A percentile compares a stretch with the other conserved stretches of the same genome.
Conservation (phyloP, 2,888 invertebrate species). For the Drosophila nr. perissopoda region DNA sequence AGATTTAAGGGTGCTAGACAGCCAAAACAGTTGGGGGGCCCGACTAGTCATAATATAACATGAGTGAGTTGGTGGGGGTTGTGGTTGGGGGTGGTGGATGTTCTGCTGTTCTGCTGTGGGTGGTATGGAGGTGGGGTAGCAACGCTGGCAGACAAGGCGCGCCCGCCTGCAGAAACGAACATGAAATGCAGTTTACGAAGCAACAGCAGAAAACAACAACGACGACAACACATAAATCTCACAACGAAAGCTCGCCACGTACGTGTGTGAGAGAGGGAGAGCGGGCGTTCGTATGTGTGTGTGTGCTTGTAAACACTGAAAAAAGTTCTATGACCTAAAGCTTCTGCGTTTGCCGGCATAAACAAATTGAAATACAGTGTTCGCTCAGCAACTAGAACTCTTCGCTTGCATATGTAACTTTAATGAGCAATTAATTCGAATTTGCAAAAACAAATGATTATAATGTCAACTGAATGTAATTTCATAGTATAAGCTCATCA, state of each 20-base stretch:
- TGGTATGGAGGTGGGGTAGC: not conserved
- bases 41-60: constrained; percentile 30
- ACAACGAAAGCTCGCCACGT: constrained; percentile 57
- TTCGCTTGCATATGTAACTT: not conserved
- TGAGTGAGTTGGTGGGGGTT: not conserved
- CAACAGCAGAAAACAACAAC: constrained; percentile 31
- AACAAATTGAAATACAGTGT: constrained; percentile 43
- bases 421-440: not conserved
- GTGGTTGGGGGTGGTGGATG: not conserved
- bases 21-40: constrained; percentile 11
- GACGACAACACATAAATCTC: constrained; percentile 71
- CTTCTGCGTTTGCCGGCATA: constrained; percentile 57
- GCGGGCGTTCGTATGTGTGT: constrained; percentile 20
- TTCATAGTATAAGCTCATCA: not conserved
- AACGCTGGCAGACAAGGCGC: constrained; percentile 39
- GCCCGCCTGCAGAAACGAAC: constrained; percentile 51
- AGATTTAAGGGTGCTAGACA: constrained; percentile 79
- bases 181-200: constrained; percentile 64
- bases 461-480: not conserved
- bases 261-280: constrained; percentile 29
- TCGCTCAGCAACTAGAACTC: not conserved
- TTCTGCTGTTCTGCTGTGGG: not conserved
- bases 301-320: constrained; percentile 63
- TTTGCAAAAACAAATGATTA: not conserved
- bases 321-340: constrained; percentile 83